phyloP scores from a whole-genome alignment of 2,797 vertebrate species.

The Coracias cyanogaster region DNA sequence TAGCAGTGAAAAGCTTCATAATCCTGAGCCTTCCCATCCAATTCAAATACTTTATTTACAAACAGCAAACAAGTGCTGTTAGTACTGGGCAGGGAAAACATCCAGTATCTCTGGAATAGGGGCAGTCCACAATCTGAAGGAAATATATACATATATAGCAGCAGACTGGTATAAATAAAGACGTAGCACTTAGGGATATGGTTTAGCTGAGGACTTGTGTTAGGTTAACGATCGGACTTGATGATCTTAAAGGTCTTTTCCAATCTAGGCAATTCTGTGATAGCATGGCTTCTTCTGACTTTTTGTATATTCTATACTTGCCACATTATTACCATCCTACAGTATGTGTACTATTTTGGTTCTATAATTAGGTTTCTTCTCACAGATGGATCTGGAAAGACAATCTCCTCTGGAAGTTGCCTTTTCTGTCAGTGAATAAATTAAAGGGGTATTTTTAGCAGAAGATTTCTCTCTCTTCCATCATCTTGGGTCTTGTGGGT shows the following conservation, averaged over 20 bases:
- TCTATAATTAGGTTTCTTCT: background rate
- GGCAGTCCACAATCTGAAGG: background rate
- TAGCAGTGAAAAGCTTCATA: background rate
- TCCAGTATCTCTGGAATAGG: background rate
- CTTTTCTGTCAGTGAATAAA: background rate
- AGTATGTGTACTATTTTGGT: background rate
- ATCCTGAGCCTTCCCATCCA: background rate
- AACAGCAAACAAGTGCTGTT: background rate
- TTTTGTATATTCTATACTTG: background rate
- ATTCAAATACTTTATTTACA: background rate
- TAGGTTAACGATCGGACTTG: too few relatives aligned
- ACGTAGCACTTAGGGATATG: too few relatives aligned
- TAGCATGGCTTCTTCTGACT: background rate
- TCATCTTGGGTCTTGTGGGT: background rate
- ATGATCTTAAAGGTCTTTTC: too few relatives aligned
- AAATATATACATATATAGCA: background rate
- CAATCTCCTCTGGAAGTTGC: background rate
- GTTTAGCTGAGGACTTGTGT: too few relatives aligned
- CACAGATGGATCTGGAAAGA: background rate
- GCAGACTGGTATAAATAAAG: too few relatives aligned
- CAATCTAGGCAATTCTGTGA: too few relatives aligned
- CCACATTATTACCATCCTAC: background rate
- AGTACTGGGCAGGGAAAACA: background rate
- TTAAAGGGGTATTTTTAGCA: background rate
- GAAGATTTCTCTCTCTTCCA: background rate